Base-by-base conservation (phyloP, 1,140 invertebrate species). In the Microplitis mediator region DNA sequence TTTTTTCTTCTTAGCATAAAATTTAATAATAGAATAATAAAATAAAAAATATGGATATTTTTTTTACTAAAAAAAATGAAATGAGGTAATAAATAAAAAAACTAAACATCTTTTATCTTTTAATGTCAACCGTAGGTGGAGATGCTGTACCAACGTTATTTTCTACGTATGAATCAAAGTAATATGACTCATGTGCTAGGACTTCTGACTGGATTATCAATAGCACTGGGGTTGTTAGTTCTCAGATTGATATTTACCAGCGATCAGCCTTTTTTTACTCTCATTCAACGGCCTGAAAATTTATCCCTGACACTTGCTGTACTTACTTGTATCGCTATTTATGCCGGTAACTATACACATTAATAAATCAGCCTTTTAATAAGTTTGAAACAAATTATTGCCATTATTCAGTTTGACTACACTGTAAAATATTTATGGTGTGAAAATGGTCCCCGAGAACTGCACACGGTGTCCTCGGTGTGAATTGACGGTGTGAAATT, bases 111-210 rank as follows among this genome's bases (percentile, higher is more conserved):
- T 79, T 78, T 75, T 74, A 74, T 51, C 35, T 65, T 75, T 77
- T 67, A 6, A 34, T 32, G 50, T 66, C 11, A 39, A 2, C 84
- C 84, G 16, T 88, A 95, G 92, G 93, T 97, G 79, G 95, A 97
- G 86, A 93, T 93, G 90, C 85, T 97, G 60, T 97, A 97, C 86
- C 95, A 97, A 85, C 90, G 95, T 56, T 97, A 97, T 87, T 97
- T 97, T 83, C 90, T 97, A 68, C 93, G 95, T 71, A 95, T 97
- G 90, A 97, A 96, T 88, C 95, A 97, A 86, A 94, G 92, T 77
- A 96, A 95, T 84, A 92, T 96, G 88, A 95, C 93, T 1, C 92
- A 95, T 78, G 89, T 97, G 51, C 89, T 97, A 65, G 92, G 90
- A 4, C 88, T 97, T 32, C 84, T 97, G 11, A 88, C 94, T 50